Base-by-base conservation (phyloP, 23 tunicate genomes). In the Styela clava region DNA sequence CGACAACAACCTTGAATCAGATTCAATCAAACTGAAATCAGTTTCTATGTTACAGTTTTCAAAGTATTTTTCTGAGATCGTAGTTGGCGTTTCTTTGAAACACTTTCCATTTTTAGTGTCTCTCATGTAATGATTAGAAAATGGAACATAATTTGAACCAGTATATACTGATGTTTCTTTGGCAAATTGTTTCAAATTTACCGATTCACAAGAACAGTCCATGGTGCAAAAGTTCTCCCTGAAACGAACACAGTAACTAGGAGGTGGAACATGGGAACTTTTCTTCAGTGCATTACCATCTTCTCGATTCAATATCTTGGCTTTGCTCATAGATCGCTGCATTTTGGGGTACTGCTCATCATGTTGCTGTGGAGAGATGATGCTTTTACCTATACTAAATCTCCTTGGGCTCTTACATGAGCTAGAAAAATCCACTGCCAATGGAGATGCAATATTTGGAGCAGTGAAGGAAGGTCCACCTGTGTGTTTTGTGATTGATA, bases 211-310 rank as follows among this genome's bases (percentile, higher is more conserved):
- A 2, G 77, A 21, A 32, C 77, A 71, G 29, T 71, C 77, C 2
- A 3, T 3, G 18, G 77, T 18, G 35, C 77, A 71, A 71, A 71
- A 34, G 16, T 35, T 18, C 20, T 21, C 24, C 65, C 81, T 52
- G 31, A 35, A 76, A 0, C 81, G 52, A 44, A 76, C 65, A 76
- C 81, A 76, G 27, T 24, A 76, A n/a, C 81, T 29, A 9, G 65
- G 81, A 24, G 37, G 18, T 12, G 81, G 65, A 27, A 44, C 9
- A 20, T 12, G 69, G 0, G 27, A 31, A 18, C 12, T 72, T 24
- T 28, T 32, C 1, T 34, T 32, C 51, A 18, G 25, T 37, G 16
- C 31, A 18, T 16, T 27, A 16, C 7, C 70, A 3, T 16, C 18
- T 65, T 24, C 70, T 24, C 70, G 30, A 24, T 24, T 24, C 29